Evolutionary conservation across 1,140 invertebrate genomes (phyloP), one percentile per base, ranked within the genome.

Genomic region (Elysia chlorotica): DNA sequence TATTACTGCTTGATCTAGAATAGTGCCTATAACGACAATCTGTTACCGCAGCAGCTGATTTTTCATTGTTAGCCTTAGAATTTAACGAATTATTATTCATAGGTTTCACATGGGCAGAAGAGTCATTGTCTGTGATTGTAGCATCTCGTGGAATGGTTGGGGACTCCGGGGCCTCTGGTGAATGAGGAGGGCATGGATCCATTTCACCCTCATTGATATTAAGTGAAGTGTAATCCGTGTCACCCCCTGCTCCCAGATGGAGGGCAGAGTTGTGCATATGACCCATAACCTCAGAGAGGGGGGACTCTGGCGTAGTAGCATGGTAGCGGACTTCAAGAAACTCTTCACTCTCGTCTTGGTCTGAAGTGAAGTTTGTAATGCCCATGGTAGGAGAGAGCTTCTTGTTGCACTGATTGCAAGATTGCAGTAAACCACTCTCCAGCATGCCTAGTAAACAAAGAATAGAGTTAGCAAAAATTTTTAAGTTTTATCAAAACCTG

Each of bases 351-450:
- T 77, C 75, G 33, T 78, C 77, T 17, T 63, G 67, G 30, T 75
- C 65, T 30, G 56, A 61, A n/a, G 76, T 74, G 38, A 79, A 65
- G 17, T 72, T 71, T 35, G 77, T 71, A 1, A 76, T n/a, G 0
- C 74, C 74, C 36, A 87, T 57, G 23, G 81, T 83, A 19, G 85
- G 81, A 0, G 84, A 85, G 0, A 83, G 31, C n/a, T 77, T 73
- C 65, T 73, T 78, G 28, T 68, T 59, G 23, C 75, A 74, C 93
- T 95, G 89, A 93, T 91, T 36, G 19, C 95, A 94, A 63, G 95
- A 92, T 86, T 95, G 91, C 76, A 91, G 89, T 36, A 98, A 89
- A 14, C 97, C 97, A 85, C 92, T 91, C 86, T 98, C 83, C 63
- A 85, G 76, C 81, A 84, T 82, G 61, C 82, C 83, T 84, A 69